phyloP scores from a whole-genome alignment of 1,140 invertebrate genomes.

The Drosophila ironensis region DNA sequence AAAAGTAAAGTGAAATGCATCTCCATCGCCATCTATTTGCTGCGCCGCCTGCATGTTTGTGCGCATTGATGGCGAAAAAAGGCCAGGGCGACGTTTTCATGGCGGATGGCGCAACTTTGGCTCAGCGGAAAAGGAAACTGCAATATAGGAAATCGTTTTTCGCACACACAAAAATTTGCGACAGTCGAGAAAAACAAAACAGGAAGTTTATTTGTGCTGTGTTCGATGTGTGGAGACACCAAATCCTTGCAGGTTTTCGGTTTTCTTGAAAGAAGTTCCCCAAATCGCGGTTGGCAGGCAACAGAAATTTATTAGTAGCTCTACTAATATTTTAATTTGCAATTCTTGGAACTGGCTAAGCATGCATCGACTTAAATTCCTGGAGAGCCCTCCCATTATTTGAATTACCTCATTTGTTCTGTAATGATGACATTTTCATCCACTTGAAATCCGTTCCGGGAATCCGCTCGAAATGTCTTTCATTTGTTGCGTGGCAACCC shows the following conservation, averaged over 20 bases:
- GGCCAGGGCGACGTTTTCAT: constrained; percentile 24
- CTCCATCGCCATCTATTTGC: not conserved
- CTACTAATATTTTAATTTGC: too few relatives aligned
- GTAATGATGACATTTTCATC: not conserved
- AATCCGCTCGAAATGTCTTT: constrained; percentile 4
- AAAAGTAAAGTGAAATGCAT: constrained; percentile 2
- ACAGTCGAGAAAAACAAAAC: constrained; percentile 53
- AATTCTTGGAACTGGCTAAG: too few relatives aligned
- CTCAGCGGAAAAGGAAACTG: constrained; percentile 77
- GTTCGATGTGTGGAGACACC: constrained; percentile 3
- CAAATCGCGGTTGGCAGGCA: constrained; percentile 29
- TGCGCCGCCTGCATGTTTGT: not conserved
- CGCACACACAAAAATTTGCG: constrained; percentile 59
- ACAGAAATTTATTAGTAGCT: constrained; percentile 24
- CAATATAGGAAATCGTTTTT: constrained; percentile 81
- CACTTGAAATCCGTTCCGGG: not conserved
- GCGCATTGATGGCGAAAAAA: constrained; percentile 36
- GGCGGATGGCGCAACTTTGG: constrained; percentile 72
- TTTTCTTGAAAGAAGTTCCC: constrained; percentile 28
- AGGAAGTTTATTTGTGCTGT: constrained; percentile 73
- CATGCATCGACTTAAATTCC: too few relatives aligned
- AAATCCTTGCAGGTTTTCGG: constrained; percentile 13
- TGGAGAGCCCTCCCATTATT: too few relatives aligned
- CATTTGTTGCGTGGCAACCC: constrained; percentile 26
- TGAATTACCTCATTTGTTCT: too few relatives aligned